These are phyloP conservation scores for Plutomurus gul DNA, from an alignment of 1,140 invertebrate genomes.

Conservation along the genomic window DNA sequence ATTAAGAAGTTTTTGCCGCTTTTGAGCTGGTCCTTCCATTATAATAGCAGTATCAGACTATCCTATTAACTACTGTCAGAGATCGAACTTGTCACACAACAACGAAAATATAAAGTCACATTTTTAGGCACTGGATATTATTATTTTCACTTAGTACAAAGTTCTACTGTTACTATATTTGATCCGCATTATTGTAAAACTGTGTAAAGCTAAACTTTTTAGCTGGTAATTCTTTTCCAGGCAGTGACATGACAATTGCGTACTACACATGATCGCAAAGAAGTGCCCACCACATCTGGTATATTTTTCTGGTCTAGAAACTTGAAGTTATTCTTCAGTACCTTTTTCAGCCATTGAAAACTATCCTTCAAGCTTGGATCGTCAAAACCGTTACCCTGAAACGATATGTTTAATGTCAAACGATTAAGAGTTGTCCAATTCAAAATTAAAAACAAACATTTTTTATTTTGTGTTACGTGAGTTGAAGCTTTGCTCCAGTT, in stretches of 20 bases:
- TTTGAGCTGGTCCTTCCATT: constrained; percentile 52
- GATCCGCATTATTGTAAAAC: neutral
- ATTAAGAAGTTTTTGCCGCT: constrained; percentile 45
- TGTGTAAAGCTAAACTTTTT: neutral
- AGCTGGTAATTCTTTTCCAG: constrained; percentile 34
- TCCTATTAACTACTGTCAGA: neutral
- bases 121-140: neutral
- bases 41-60: constrained; percentile 18
- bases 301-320: constrained; percentile 42
- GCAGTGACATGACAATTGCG: constrained; percentile 49
- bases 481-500: constrained; percentile 43
- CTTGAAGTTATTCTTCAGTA: constrained; percentile 33
- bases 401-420: neutral
- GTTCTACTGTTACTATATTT: no score
- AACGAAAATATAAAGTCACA: constrained; percentile 27
- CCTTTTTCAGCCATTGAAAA: constrained; percentile 41
- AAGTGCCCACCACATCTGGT: constrained; percentile 37
- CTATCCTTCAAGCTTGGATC: constrained; percentile 1
- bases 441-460: neutral
- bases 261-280: constrained; percentile 40
- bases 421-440: neutral
- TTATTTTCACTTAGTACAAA: neutral
- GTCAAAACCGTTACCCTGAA: constrained; percentile 39
- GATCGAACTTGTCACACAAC: neutral
- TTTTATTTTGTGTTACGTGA: constrained; percentile 14